Base-by-base conservation (phyloP, 2,888 invertebrate genomes). In the Gandaritis pyraliata region DNA sequence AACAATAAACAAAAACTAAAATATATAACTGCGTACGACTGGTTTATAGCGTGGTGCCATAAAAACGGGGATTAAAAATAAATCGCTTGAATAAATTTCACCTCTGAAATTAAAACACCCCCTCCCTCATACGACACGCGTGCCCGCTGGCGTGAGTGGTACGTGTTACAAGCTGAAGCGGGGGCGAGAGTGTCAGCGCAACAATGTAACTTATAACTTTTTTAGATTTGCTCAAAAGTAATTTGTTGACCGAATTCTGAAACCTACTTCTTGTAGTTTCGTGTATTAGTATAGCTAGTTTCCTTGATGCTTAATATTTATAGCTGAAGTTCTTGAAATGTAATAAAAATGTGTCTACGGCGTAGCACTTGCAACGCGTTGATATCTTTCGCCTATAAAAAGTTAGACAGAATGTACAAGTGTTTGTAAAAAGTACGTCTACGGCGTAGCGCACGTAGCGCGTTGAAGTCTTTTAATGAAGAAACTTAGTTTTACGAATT, bases 31-130 rank as follows among this genome's bases (percentile, higher is more conserved):
- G 85, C 84, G 87, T 88, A 86, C 85, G 86, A 85, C 86, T 85
- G 78, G 85, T 89, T 91, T 91, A 90, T 90, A 83, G 87, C 88
- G 85, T 81, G 83, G 86, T 82, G 80, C 82, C 86, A 90, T 91
- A 92, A 92, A 90, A 91, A 90, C 88, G 89, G 84, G 91, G 90
- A 92, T 92, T 91, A 92, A 92, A 91, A 92, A 90, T 91, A 90
- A 92, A 92, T 92, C 90, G 91, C 90, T 90, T 88, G 91, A 91
- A 90, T 91, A 91, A 91, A 92, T 90, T 90, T 90, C 88, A 90
- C 89, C 90, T 90, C 89, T 90, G 89, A 92, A 92, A 91, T 90
- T 91, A 90, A 90, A 92, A 90, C 87, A 85, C 88, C 86, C 91
- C 88, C 90, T 89, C 91, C 88, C 90, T 89, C 90, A 81, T 82